phyloP scores from a whole-genome alignment of 2,888 invertebrate species.

The Odontomyia ornata region DNA sequence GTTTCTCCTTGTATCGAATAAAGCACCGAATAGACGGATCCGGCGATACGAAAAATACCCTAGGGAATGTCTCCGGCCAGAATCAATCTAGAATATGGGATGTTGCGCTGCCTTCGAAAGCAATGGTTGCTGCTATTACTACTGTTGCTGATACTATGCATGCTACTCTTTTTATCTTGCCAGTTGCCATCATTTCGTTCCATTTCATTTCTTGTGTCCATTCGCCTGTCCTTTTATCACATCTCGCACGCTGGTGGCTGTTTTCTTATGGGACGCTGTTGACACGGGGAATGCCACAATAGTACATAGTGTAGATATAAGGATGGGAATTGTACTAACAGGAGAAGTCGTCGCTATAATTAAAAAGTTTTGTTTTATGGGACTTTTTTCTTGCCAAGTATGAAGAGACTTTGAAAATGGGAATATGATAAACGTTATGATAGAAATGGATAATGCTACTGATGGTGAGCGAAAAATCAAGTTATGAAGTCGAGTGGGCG shows the following conservation, averaged over 20 bases:
- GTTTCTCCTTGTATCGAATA: not conserved
- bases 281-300: not conserved
- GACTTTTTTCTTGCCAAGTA: not conserved
- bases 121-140: no score
- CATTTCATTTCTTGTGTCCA: not conserved
- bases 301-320: not conserved
- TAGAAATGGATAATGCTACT: no score
- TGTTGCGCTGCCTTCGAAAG: not conserved
- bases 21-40: not conserved
- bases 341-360: not conserved
- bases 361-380: constrained; percentile 2
- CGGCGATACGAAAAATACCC: constrained; percentile 20
- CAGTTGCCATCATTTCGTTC: not conserved
- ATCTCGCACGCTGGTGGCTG: not conserved
- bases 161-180: not conserved
- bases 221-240: not conserved
- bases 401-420: no score
- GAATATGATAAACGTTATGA: no score
- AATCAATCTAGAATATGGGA: constrained; percentile 37
- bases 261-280: not conserved
- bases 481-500: no score
- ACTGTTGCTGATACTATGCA: not conserved
- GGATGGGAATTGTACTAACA: not conserved
- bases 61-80: constrained; percentile 17
- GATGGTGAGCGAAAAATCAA: no score